Evolutionary conservation across 2,797 vertebrate genomes (phyloP), one percentile per base, ranked within the genome.

Genomic region (Mastacembelus armatus): DNA sequence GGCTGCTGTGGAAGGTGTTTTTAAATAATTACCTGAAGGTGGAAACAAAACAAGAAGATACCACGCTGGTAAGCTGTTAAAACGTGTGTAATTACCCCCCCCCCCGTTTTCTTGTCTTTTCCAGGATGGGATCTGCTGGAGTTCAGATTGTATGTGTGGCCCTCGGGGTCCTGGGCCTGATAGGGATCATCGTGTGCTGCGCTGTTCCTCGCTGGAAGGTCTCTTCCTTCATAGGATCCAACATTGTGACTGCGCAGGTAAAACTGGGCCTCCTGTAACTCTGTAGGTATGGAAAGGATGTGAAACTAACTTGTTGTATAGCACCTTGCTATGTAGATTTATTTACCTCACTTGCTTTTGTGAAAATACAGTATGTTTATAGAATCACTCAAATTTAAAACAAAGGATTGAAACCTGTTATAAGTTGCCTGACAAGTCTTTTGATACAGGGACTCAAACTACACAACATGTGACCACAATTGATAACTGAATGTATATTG

Each of bases 201-300:
- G 74, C 84, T 0, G 16, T 94, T 38, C 93, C 94, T 1, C 83
- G 39, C 47, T 95, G 94, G 94, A 94, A 68, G 19, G 84, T 94
- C 14, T 89, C 92, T 0, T 80, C 94, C 22, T 94, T 93, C 52
- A 73, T 45, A 0, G 94, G 94, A 7, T 0, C 69, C 42, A 93
- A 90, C 83, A 94, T 94, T 2, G 81, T 95, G 43, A 93, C 87
- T 1, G 91, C 93, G 7, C 89, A 92, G 93, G 93, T 93, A 90
- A 61, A 33, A 7, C 32, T 10, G 30, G 50, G 4, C 4, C 16
- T 43, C 2, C 24, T 11, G 16, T 24, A 3, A 35, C 22, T 38
- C 6, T 38, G 36, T 3, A n/a, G 15, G 3, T n/a, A 39, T 5
- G 4, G 36, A 36, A 39, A 16, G 36, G 12, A 39, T n/a, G 15